A percentile compares a stretch with the other conserved stretches of the same genome.
These are phyloP conservation scores for Philereme transversata DNA, from an alignment of 2,888 invertebrate species.

Conservation along the genomic window DNA sequence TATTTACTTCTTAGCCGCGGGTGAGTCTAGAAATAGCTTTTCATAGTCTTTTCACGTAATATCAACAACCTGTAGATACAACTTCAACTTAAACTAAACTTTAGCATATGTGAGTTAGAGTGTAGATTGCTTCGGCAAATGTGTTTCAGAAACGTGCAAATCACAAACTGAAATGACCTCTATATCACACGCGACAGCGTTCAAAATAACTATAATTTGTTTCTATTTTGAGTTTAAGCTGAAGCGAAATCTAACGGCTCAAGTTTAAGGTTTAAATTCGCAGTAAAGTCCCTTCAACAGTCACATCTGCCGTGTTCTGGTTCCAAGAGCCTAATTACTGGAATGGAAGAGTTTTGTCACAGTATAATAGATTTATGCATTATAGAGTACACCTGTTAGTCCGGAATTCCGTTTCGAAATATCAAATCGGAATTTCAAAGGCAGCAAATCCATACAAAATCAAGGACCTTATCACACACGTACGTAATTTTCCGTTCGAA, in stretches of 20 bases:
- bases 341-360: slow-evolving; percentile 23
- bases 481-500: too few relatives aligned
- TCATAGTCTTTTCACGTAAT: slow-evolving; percentile 22
- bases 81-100: slow-evolving; percentile 9
- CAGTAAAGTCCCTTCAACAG: slow-evolving; percentile 29
- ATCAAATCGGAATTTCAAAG: too few relatives aligned
- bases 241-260: slow-evolving; percentile 10
- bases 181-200: slow-evolving; percentile 24
- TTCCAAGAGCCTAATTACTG: slow-evolving; percentile 37
- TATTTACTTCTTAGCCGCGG: slow-evolving; percentile 27
- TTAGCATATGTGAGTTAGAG: slow-evolving; percentile 12
- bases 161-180: slow-evolving; percentile 26
- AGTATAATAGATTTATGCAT: slow-evolving; percentile 5
- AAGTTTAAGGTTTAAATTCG: slow-evolving; percentile 19
- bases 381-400: too few relatives aligned
- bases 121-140: slow-evolving; percentile 1
- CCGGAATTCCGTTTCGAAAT: too few relatives aligned
- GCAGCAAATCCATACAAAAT: too few relatives aligned
- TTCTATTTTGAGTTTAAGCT: slow-evolving; percentile 3
- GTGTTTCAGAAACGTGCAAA: slow-evolving; percentile 21
- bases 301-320: slow-evolving; percentile 35
- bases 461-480: too few relatives aligned
- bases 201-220: slow-evolving; percentile 30
- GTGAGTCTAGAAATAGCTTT: slow-evolving; percentile 29
- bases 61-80: not conserved